phyloP scores from a whole-genome alignment of 2,797 vertebrate species.

The Aphelocoma californica region DNA sequence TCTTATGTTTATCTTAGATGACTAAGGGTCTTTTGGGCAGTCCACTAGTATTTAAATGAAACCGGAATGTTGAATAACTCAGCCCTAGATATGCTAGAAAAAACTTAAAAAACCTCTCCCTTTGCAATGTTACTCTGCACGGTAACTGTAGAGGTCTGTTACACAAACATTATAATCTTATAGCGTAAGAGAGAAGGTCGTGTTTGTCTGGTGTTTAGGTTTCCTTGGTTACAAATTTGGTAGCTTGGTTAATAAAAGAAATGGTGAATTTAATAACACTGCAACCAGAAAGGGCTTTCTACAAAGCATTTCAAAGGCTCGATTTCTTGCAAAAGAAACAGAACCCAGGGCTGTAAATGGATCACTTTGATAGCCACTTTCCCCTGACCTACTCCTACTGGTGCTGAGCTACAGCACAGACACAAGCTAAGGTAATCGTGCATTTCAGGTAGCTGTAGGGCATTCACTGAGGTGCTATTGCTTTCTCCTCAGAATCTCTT shows the following conservation, averaged over 20 bases:
- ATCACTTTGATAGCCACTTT: slow-evolving; percentile 30
- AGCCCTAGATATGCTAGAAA: neutral
- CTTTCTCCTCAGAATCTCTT: neutral
- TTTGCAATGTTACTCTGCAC: neutral
- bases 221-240: slow-evolving; percentile 54
- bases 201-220: neutral
- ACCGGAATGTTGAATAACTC: neutral
- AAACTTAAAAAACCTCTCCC: neutral
- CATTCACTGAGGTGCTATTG: neutral
- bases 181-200: neutral
- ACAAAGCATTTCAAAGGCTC: neutral
- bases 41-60: neutral
- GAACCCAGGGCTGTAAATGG: neutral
- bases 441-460: neutral
- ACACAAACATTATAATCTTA: neutral
- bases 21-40: neutral
- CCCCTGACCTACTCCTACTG: neutral
- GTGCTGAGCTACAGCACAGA: slow-evolving; percentile 1
- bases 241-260: slow-evolving; percentile 14
- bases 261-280: neutral
- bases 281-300: neutral
- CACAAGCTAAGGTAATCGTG: neutral
- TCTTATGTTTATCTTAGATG: neutral
- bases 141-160: neutral
- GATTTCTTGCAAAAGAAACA: slow-evolving; percentile 13